Evolutionary conservation across 2,888 invertebrate genomes (phyloP).

Genomic region (Drosophila leonis): DNA sequence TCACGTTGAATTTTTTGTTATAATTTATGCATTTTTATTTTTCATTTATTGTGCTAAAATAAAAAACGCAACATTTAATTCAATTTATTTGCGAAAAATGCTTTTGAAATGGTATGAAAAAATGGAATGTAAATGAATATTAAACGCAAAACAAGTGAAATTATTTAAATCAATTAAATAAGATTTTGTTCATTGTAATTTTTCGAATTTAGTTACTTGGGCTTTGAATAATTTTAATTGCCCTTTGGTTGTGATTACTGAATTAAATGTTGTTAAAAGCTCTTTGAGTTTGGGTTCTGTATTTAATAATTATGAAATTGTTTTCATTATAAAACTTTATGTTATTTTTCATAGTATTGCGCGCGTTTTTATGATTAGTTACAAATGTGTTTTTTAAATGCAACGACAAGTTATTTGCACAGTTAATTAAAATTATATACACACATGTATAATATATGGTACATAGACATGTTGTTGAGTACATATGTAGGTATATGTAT

Average conservation of each 20-base stretch:
- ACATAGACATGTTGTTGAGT: conserved; percentile 35
- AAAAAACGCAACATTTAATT: conserved; percentile 57
- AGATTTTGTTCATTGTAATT: conserved; percentile 69
- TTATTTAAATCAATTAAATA: conserved; percentile 84
- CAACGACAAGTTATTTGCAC: conserved; percentile 72
- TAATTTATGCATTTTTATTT: conserved; percentile 15
- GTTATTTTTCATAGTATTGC: conserved; percentile 21
- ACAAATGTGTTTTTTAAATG: conserved; percentile 79
- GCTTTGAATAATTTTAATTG: conserved; percentile 35
- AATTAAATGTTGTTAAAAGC: conserved; percentile 53
- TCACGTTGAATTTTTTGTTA: conserved; percentile 17
- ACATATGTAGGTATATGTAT: conserved; percentile 30
- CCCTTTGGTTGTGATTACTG: conserved; percentile 39
- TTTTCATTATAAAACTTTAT: conserved; percentile 15
- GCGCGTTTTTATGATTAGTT: conserved; percentile 68
- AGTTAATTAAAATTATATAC: conserved; percentile 64
- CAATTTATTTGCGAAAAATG: conserved; percentile 25
- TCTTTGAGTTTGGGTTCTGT: conserved; percentile 9
- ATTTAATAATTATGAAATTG: conserved; percentile 24
- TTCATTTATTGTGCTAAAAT: conserved; percentile 71
- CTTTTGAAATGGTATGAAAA: conserved; percentile 38
- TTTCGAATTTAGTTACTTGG: conserved; percentile 23
- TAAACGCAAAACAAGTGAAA: conserved; percentile 79
- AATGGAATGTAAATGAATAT: conserved; percentile 49
- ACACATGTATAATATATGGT: conserved; percentile 43